Evolutionary conservation across 2,888 invertebrate genomes (phyloP), one percentile per base, ranked within the genome.

Genomic region (Acronicta alni): DNA sequence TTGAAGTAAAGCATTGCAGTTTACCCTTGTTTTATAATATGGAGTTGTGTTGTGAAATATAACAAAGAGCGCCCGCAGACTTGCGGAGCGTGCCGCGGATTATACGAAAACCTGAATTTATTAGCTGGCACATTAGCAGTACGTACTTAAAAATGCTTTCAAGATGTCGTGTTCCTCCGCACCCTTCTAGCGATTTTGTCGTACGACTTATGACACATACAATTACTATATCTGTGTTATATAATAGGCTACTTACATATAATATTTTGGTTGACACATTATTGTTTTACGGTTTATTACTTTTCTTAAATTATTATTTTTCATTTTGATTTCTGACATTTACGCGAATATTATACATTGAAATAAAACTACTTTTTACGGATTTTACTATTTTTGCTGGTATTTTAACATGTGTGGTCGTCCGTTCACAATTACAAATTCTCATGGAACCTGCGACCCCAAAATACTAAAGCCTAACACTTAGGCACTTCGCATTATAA

Each of bases 121-220:
- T 72, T 69, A 75, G 62, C 47, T 57, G n/a, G 43, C 71, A 70
- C 75, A 74, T 79, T 77, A 79, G 64, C 67, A 45, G 42, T 45
- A 48, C 46, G 63, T 80, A 75, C 80, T 79, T 79, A 77, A 77
- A 79, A 77, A 77, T 77, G 80, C 75, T 80, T 77, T 79, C 78
- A 79, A 72, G 75, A 62, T 65, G 78, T 72, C 69, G 57, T 75
- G 75, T 79, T 63, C 46, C 48, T 35, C 32, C 23, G 17, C 57
- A 51, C 55, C 48, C 57, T 62, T 54, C 42, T 8, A 51, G 48
- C 42, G 39, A 45, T 57, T 48, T 49, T 63, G 41, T 42, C 39
- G 23, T 43, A 35, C 30, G 10, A 41, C 45, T 26, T n/a, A 35
- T 20, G 9, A 42, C 17, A 14, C 54, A 32, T 12, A 35, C 9